Evolutionary conservation across 2,113 vertebrate genomes (phyloP).

Genomic region (Ammodytes dubius): DNA sequence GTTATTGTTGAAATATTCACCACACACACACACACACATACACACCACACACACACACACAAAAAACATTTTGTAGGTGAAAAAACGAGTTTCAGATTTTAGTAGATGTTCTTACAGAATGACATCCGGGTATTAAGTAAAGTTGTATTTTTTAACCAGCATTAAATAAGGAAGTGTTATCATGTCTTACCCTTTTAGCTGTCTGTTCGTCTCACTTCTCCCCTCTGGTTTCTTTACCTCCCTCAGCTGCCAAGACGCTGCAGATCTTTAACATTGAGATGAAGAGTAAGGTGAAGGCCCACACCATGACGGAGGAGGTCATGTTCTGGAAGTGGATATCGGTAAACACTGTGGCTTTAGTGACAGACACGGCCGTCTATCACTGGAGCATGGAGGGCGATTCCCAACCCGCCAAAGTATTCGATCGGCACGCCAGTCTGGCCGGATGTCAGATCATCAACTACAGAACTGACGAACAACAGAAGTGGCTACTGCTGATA

Average conservation of each 20-base stretch:
- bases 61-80: not conserved
- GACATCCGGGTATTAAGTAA: not conserved
- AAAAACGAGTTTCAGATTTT: not conserved
- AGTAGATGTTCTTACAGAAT: not conserved
- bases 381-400: conserved; percentile 97
- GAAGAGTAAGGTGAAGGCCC: conserved; percentile 96
- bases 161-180: not conserved
- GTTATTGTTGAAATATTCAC: not conserved
- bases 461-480: conserved; percentile 92
- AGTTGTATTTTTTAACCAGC: not conserved
- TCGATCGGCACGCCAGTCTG: conserved; percentile 92
- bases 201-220: not conserved
- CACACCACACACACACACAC: not conserved
- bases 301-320: conserved; percentile 93
- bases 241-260: conserved; percentile 92
- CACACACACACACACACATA: no score
- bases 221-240: not conserved
- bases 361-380: conserved; percentile 91
- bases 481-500: conserved; percentile 94
- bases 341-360: conserved; percentile 91
- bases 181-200: not conserved
- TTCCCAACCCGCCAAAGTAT: conserved; percentile 92
- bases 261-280: conserved; percentile 98
- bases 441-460: conserved; percentile 94
- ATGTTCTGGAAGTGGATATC: conserved; percentile 98